phyloP scores from a whole-genome alignment of 2,797 vertebrate species.

The Pygocentrus nattereri region DNA sequence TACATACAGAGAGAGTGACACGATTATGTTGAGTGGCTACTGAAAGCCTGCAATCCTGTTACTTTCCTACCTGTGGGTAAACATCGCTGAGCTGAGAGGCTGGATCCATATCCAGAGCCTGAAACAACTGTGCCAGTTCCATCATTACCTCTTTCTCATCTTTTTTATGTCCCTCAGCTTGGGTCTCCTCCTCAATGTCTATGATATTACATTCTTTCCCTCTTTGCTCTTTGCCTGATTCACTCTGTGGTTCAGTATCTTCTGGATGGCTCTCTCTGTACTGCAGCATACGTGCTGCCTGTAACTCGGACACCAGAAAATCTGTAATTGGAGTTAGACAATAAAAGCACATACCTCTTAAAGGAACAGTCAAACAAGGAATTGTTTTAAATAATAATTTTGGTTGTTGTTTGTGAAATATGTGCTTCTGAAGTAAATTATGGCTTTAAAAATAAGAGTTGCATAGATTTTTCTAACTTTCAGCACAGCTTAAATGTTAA shows the following conservation, averaged over 20 bases:
- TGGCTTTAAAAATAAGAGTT: too few species aligned
- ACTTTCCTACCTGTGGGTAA: slow-evolving; percentile 50
- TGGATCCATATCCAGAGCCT: slow-evolving; percentile 74
- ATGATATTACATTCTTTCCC: slow-evolving; percentile 20
- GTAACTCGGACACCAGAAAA: slow-evolving; percentile 87
- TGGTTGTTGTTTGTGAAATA: neutral
- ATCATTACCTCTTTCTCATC: slow-evolving; percentile 60
- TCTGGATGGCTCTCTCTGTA: slow-evolving; percentile 65
- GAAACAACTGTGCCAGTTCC: slow-evolving; percentile 73
- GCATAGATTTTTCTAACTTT: too few species aligned
- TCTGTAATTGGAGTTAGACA: slow-evolving; percentile 69
- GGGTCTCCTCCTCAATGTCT: slow-evolving; percentile 45
- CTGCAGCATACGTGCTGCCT: slow-evolving; percentile 73
- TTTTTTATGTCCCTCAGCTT: slow-evolving; percentile 20
- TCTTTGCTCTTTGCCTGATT: slow-evolving; percentile 71
- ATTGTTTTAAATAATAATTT: too few species aligned
- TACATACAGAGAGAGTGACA: neutral
- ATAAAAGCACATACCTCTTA: neutral
- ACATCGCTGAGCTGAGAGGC: slow-evolving; percentile 66
- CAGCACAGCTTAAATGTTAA: too few species aligned
- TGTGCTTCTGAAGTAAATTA: neutral
- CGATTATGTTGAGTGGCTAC: slow-evolving; percentile 3
- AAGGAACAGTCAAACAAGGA: neutral
- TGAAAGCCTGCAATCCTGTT: slow-evolving; percentile 45
- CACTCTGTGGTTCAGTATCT: slow-evolving; percentile 37